Conservation (phyloP, 2,888 invertebrate species). For the Copidosoma aretas region DNA sequence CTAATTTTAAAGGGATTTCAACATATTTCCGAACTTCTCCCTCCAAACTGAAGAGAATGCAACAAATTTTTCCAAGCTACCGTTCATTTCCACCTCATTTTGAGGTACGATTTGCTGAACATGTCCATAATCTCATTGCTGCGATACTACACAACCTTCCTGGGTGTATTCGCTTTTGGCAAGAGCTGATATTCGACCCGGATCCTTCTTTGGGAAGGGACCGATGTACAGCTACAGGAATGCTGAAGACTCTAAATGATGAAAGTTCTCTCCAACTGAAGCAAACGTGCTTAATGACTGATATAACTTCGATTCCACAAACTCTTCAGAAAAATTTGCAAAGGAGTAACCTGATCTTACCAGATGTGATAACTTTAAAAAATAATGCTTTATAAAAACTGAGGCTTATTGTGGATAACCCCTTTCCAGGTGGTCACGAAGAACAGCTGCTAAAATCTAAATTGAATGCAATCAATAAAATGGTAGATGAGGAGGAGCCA, state of each 20-base stretch:
- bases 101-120: background rate
- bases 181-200: background rate
- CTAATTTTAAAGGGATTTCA: too few species aligned
- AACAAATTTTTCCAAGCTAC: background rate
- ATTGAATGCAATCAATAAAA: too few species aligned
- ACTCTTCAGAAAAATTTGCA: too few species aligned
- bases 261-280: background rate
- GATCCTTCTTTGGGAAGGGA: background rate
- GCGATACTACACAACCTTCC: background rate
- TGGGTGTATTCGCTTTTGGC: background rate
- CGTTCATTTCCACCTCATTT: constrained; percentile 3
- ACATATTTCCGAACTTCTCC: background rate
- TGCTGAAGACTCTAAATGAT: background rate
- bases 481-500: too few species aligned
- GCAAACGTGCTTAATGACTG: background rate
- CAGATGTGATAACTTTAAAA: too few species aligned
- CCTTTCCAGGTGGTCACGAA: too few species aligned
- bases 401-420: too few species aligned
- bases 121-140: background rate
- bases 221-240: background rate
- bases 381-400: too few species aligned
- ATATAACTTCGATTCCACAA: too few species aligned
- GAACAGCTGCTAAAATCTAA: too few species aligned
- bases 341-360: too few species aligned
- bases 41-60: background rate